Base-by-base conservation (phyloP, 1,140 invertebrate species). In the Drosophila tani region DNA sequence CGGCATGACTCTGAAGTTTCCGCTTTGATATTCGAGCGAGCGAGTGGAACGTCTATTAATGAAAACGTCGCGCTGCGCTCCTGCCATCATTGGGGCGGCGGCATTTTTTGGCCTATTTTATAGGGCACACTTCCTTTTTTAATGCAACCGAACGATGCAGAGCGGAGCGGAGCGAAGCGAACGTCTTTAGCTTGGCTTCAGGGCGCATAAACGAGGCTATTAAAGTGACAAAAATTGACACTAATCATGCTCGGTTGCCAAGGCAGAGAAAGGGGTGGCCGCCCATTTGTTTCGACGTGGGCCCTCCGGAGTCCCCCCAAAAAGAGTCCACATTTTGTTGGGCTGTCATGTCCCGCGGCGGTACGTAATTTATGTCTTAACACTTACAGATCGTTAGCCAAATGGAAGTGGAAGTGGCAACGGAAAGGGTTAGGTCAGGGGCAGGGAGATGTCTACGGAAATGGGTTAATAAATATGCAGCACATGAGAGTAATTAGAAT, bases 181-280 rank as follows among this genome's bases (percentile, higher is more conserved):
- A 56, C 38, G 71, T 59, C 62, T 46, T 62, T 63, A 63, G 51
- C 53, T 15, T 21, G 55, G 64, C 46, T 35, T 40, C 15, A 19
- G 38, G 68, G 53, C 70, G 68, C 79, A 82, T 87, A 82, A 90
- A 81, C 70, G 81, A 78, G 65, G 65, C 75, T 73, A 85, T 90
- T 90, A 90, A 90, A 90, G 67, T 90, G 85, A 88, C 85, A 88
- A 85, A 90, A 88, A 88, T 81, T 90, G 85, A 90, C 85, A 88
- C 85, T 88, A 88, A 88, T 90, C 85, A 88, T 88, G 85, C 85
- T 90, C 45, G 65, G 55, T 47, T 81, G 81, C 64, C 81, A 83
- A 9, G 67, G 64, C 69, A 55, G 73, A 55, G 73, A 87, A 81
- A 87, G 75, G 84, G 84, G 77, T 84, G 85, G 84, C 77, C 77